These are phyloP conservation scores for Chlorocebus sabaeus DNA, from an alignment of 2,113 vertebrate species.

Conservation along the genomic window DNA sequence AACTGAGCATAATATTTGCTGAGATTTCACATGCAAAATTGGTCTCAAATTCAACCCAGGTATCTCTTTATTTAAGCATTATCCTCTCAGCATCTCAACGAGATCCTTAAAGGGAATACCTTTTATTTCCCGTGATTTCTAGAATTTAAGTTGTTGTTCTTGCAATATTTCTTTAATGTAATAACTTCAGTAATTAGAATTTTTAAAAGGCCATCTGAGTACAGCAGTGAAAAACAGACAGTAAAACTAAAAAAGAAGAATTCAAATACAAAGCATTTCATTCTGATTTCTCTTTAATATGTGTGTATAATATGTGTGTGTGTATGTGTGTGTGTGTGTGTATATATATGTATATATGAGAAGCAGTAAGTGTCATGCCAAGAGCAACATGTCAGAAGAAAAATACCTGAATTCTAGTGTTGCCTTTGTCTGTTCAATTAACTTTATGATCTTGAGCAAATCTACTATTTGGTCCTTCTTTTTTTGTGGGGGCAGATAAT, in stretches of 20 bases:
- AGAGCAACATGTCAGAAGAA: not conserved
- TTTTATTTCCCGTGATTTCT: slow-evolving; percentile 32
- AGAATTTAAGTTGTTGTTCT: slow-evolving; percentile 9
- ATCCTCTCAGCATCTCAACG: not conserved
- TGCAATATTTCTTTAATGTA: slow-evolving; percentile 12
- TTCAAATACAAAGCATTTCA: not conserved
- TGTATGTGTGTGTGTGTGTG: accelerated
- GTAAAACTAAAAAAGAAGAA: not conserved
- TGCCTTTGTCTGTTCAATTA: not conserved
- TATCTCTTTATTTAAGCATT: slow-evolving; percentile 15
- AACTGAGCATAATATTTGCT: not conserved
- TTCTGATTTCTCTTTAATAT: not conserved
- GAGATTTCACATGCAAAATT: slow-evolving; percentile 25
- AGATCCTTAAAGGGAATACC: not conserved
- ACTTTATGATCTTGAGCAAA: not conserved
- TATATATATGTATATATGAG: not conserved
- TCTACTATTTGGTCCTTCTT: not conserved
- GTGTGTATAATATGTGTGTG: accelerated
- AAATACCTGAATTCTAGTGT: not conserved
- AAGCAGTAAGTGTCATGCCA: not conserved
- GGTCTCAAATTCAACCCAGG: not conserved
- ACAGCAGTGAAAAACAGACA: not conserved
- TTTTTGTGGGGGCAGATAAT: not conserved
- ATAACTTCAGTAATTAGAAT: not conserved
- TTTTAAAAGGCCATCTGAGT: not conserved